Base-by-base conservation (phyloP, 2,888 invertebrate species). In the Iphiclides podalirius region DNA sequence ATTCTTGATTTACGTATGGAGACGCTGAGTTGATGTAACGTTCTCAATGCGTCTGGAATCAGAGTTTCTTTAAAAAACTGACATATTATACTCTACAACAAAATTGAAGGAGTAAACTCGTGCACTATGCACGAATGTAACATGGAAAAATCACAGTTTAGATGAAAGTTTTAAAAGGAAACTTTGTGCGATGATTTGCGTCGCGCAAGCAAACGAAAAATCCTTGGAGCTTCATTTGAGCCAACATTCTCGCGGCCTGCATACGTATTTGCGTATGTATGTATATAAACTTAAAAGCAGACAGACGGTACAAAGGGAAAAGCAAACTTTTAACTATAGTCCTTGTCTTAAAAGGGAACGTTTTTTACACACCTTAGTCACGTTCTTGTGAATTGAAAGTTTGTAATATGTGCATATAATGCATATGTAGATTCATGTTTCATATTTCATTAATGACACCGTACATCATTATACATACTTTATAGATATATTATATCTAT, bases 301-400 rank as follows among this genome's bases (percentile, higher is more conserved):
- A 44, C 15, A 36, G 13, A 43, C 13, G 9, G 15, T 13, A 36
- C 44, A 33, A 33, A 14, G 20, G 34, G 12, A 34, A 41, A 17
- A 9, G 20, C 8, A 42, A 20, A 34, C 34, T 42, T 42, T 11
- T 39, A 39, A 26, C 14, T 26, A 7, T n/a, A 23, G 13, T 26
- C 23, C 26, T 26, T 39, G 36, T 15, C 36, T 14, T 39, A 4
- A 26, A 37, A 39, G 39, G 26, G n/a, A 13, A 14, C 9, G 14
- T 3, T 26, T 7, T 26, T 39, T 13, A 13, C 13, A 26, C n/a
- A 11, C n/a, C 11, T 31, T 31, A 12, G 31, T 31, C 31, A 31
- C 31, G 11, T 11, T 11, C n/a, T 31, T 31, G 31, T 31, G 4
- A 20, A 7, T 26, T 26, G 9, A 8, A 26, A 26, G 26, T 26